Conservation (phyloP, 2,113 vertebrate genomes). For the Cyphomyrus discorhynchus region DNA sequence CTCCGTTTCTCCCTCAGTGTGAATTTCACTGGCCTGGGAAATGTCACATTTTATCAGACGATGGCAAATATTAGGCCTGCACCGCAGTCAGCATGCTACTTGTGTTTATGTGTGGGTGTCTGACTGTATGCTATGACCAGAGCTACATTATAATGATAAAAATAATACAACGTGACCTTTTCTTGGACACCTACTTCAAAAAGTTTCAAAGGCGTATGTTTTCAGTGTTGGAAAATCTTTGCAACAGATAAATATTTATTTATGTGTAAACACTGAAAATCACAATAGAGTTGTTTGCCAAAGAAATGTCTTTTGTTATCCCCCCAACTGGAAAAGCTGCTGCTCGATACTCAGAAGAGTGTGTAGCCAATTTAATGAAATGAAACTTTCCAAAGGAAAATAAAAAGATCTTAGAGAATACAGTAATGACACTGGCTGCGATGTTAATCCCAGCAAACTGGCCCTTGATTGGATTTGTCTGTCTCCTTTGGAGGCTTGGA, state of each 20-base stretch:
- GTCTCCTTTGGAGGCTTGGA: slow-evolving; percentile 15
- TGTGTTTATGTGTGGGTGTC: not conserved
- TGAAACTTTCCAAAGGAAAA: not conserved
- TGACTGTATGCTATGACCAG: not conserved
- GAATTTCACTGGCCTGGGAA: not conserved
- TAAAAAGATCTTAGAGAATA: not conserved
- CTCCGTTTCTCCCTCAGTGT: not conserved
- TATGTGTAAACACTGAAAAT: not conserved
- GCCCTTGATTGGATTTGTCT: slow-evolving; percentile 19
- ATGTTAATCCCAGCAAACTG: slow-evolving; percentile 5
- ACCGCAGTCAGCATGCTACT: not conserved
- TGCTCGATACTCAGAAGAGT: not conserved
- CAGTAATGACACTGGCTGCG: not conserved
- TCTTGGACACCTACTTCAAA: not conserved
- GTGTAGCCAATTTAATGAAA: not conserved
- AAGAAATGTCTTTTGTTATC: not conserved
- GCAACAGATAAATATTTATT: not conserved
- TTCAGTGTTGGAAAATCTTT: not conserved
- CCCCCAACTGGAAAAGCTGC: not conserved
- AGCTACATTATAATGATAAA: not conserved
- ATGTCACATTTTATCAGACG: not conserved
- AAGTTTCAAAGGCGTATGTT: not conserved
- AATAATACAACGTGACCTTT: not conserved
- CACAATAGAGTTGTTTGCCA: not conserved
- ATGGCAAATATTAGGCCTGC: not conserved